Evolutionary conservation across 1,140 invertebrate species (phyloP), one percentile per base, ranked within the genome.

Genomic region (Frieseomelitta varia): DNA sequence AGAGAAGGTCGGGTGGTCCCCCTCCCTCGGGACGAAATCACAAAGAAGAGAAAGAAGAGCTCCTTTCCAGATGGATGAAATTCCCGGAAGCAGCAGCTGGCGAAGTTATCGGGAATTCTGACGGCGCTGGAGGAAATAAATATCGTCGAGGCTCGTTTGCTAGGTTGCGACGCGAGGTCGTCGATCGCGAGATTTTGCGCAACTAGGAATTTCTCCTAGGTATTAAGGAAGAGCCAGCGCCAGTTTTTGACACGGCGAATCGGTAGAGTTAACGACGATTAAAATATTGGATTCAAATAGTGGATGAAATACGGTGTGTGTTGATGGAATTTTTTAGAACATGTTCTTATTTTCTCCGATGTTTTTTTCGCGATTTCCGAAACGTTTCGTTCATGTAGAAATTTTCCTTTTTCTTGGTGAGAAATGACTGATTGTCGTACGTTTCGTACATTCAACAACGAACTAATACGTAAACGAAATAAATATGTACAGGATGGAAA

Each of bases 121-220:
- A 55, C 6, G 30, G 1, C 21, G 17, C 34, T 27, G 8, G 8
- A 30, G 79, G 89, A 88, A 92, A 92, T 90, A 92, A 93, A 92
- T 93, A 93, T 93, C 89, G 87, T 19, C 0, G 15, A 17, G 65
- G 56, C 79, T 82, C 72, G 71, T 71, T 80, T 74, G 30, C 12
- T 27, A 11, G 34, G 51, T 78, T 39, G 39, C 17, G 39, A 65
- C n/a, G 55, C n/a, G 55, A 65, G 8, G 6, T 47, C 30, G 30
- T 34, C 30, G 55, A 30, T 79, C n/a, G 19, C 6, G 21, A 63
- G 34, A 6, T n/a, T 24, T 47, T 1, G 27, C 1, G 4, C 1
- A 15, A 34, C 2, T 12, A 15, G n/a, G 27, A 58, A n/a, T 76
- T 56, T 69, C 12, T 0, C 27, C 39, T 47, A 47, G 39, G n/a